Conservation (phyloP, 2,888 invertebrate species). For the Andrena dorsata region DNA sequence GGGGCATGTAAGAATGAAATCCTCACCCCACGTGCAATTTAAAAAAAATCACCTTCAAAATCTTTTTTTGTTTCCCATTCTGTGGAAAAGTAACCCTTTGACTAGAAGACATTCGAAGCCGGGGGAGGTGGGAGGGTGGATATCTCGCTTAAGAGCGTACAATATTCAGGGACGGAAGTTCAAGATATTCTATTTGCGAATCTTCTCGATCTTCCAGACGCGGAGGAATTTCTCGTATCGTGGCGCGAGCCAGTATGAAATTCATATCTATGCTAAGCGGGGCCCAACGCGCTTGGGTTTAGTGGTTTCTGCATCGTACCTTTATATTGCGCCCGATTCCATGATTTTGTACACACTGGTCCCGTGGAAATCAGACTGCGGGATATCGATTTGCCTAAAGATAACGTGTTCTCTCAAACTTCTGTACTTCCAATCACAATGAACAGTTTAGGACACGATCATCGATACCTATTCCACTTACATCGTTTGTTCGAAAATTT, state of each 20-base stretch:
- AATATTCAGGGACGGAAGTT: slow-evolving; percentile 64
- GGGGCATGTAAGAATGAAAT: background rate
- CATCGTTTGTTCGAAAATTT: background rate
- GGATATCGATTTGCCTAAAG: slow-evolving; percentile 33
- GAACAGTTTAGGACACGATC: background rate
- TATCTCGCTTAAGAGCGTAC: slow-evolving; percentile 40
- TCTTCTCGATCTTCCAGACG: slow-evolving; percentile 67
- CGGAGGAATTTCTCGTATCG: slow-evolving; percentile 71
- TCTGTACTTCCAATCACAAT: slow-evolving; percentile 19
- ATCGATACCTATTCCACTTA: background rate
- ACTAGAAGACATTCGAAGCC: background rate
- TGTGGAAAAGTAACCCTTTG: background rate
- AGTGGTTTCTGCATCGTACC: slow-evolving; percentile 67
- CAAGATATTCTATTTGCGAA: slow-evolving; percentile 72
- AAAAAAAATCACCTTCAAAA: slow-evolving; percentile 13
- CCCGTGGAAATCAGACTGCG: slow-evolving; percentile 25
- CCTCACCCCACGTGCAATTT: background rate
- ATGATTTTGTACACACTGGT: slow-evolving; percentile 66
- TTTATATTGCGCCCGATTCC: slow-evolving; percentile 68
- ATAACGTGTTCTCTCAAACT: slow-evolving; percentile 24
- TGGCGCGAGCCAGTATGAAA: slow-evolving; percentile 71
- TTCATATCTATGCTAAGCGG: slow-evolving; percentile 80
- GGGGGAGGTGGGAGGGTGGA: background rate
- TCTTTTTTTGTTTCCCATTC: slow-evolving; percentile 16
- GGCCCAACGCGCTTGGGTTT: slow-evolving; percentile 68